A percentile compares a stretch with the other conserved stretches of the same genome.
phyloP scores from a whole-genome alignment of 2,888 invertebrate species.

The Choreutis nemorana region DNA sequence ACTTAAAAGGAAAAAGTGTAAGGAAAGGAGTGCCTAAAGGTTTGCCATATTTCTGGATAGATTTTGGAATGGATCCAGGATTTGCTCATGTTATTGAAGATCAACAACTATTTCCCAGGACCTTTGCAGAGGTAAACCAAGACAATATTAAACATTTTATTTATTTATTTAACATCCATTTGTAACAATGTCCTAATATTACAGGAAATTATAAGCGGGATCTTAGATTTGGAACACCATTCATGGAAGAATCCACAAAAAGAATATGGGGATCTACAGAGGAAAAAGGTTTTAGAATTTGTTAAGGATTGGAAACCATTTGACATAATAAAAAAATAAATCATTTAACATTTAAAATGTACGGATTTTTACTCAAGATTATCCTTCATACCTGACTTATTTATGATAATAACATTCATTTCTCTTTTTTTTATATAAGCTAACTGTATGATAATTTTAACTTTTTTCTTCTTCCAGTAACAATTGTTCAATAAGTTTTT shows the following conservation, averaged over 20 bases:
- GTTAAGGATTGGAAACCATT: slow-evolving; percentile 74
- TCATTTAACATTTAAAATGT: slow-evolving; percentile 3
- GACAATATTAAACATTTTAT: slow-evolving; percentile 3
- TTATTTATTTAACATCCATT: not conserved
- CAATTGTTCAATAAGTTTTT: slow-evolving; percentile 76
- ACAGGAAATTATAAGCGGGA: slow-evolving; percentile 93
- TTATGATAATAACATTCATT: not conserved
- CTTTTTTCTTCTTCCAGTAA: slow-evolving; percentile 58
- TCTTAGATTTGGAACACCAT: slow-evolving; percentile 86
- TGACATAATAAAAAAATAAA: slow-evolving; percentile 52
- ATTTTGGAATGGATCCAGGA: slow-evolving; percentile 90
- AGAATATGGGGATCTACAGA: slow-evolving; percentile 78
- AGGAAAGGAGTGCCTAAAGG: slow-evolving; percentile 89
- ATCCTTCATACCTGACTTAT: not conserved
- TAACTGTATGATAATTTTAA: slow-evolving; percentile 12
- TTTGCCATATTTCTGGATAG: slow-evolving; percentile 93
- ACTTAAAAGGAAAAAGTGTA: slow-evolving; percentile 71
- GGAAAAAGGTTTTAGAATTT: slow-evolving; percentile 78
- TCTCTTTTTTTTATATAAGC: slow-evolving; percentile 1
- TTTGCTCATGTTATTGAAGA: slow-evolving; percentile 98
- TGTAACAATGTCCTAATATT: slow-evolving; percentile 13
- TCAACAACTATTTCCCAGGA: slow-evolving; percentile 81
- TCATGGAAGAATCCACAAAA: slow-evolving; percentile 85
- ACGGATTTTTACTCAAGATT: not conserved
- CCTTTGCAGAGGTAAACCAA: slow-evolving; percentile 82